Evolutionary conservation across 2,113 vertebrate genomes (phyloP), one percentile per base, ranked within the genome.

Genomic region (Ranitomeya imitator): DNA sequence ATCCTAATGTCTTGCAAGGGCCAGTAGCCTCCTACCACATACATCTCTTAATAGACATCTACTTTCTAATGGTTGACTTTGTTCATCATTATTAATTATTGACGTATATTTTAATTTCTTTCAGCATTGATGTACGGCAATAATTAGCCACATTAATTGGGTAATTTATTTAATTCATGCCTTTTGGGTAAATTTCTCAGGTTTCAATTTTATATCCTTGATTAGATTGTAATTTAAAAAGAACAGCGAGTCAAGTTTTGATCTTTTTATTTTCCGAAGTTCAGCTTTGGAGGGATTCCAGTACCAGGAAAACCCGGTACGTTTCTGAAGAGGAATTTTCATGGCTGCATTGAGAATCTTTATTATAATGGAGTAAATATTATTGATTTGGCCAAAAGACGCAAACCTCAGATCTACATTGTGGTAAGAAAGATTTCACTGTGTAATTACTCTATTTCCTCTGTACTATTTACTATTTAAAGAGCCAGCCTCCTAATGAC

Each of bases 321-420:
- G 0, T 99, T 99, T 91, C 92, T 99, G 91, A 96, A 97, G 94
- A 98, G 97, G 92, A 99, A 99, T 91, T 99, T 99, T 93, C 96
- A 98, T 0, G 98, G 98, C 74, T 99, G 98, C 91, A 94, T 99
- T 76, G 98, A 99, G 90, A 99, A 99, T 91, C 97, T 99, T 67
- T 99, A 99, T 91, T 99, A 99, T 94, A 99, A 99, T 0, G 98
- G 97, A 73, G 96, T 98, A 88, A 99, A 99, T 88, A 94, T 99
- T 90, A 98, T 99, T 82, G 98, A 99, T 92, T 94, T 99, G 89
- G 98, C 98, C 8, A 99, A 99, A 92, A 95, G 98, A 89, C 94
- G 97, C 88, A 99, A 99, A 91, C 98, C 96, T 85, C 98, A 99
- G 94, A 99, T 99, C 91, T 97, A 98, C 93, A 97, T 95, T 7